A percentile compares a stretch with the other conserved stretches of the same genome.
Conservation (phyloP, 1,140 invertebrate genomes). For the Trichonephila inaurata region DNA sequence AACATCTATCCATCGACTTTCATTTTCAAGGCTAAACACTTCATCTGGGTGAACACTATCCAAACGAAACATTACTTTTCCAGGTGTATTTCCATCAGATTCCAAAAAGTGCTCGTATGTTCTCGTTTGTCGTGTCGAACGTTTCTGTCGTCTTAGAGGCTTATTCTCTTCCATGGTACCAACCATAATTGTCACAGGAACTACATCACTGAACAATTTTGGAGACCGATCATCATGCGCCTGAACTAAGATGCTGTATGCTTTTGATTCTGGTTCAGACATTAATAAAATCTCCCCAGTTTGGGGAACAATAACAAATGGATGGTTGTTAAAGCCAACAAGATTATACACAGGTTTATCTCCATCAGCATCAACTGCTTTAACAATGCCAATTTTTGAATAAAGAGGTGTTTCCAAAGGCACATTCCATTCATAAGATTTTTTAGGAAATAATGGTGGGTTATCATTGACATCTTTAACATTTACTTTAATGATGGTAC, state of each 20-base stretch:
- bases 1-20: slow-evolving; percentile 91
- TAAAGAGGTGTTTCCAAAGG: slow-evolving; percentile 85
- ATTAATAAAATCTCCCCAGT: slow-evolving; percentile 92
- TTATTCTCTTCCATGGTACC: background rate
- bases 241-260: slow-evolving; percentile 84
- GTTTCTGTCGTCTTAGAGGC: slow-evolving; percentile 18
- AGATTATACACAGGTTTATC: slow-evolving; percentile 93
- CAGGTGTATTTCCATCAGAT: slow-evolving; percentile 92
- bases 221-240: slow-evolving; percentile 90
- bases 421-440: slow-evolving; percentile 89
- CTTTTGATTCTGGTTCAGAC: slow-evolving; percentile 80
- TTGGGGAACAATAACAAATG: slow-evolving; percentile 93
- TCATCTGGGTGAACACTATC: slow-evolving; percentile 95
- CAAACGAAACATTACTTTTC: slow-evolving; percentile 92
- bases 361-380: slow-evolving; percentile 91
- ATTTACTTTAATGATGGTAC: slow-evolving; percentile 84
- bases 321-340: slow-evolving; percentile 85
- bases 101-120: slow-evolving; percentile 92
- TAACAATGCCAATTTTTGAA: slow-evolving; percentile 88
- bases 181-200: slow-evolving; percentile 62
- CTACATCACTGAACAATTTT: slow-evolving; percentile 82
- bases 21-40: slow-evolving; percentile 96
- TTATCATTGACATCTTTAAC: slow-evolving; percentile 95
- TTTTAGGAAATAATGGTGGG: slow-evolving; percentile 88
- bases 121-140: slow-evolving; percentile 94